A percentile compares a stretch with the other conserved stretches of the same genome.
phyloP scores from a whole-genome alignment of 2,113 vertebrate species.

The Aldabrachelys gigantea region DNA sequence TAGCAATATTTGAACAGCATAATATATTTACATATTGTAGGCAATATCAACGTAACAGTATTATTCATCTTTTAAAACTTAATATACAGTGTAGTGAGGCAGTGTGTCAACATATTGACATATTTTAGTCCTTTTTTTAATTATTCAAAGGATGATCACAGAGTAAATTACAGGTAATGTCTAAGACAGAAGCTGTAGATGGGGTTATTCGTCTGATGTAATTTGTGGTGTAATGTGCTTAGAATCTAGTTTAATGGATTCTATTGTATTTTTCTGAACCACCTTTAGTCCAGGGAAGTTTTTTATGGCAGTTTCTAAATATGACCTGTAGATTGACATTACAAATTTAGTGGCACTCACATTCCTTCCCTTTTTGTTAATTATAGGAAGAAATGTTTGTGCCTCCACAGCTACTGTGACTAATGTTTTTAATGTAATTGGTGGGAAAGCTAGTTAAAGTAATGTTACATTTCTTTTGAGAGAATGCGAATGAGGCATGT shows the following conservation, averaged over 20 bases:
- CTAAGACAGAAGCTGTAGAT: neutral
- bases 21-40: neutral
- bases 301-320: neutral
- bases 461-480: neutral
- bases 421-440: neutral
- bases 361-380: neutral
- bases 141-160: neutral
- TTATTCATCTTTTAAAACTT: neutral
- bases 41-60: neutral
- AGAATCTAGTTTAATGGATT: neutral
- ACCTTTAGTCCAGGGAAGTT: neutral
- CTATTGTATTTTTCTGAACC: accelerated
- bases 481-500: conserved; percentile 27
- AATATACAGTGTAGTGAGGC: neutral
- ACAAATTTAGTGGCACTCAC: neutral
- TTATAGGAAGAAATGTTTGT: neutral
- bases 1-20: neutral
- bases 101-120: neutral
- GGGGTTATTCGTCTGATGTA: neutral
- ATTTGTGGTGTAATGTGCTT: accelerated
- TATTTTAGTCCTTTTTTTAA: neutral
- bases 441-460: neutral
- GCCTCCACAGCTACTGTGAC: neutral
- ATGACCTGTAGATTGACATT: neutral
- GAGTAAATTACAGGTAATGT: neutral